Conservation (phyloP, 2,888 invertebrate genomes). For the Stenolophus ochropezus region DNA sequence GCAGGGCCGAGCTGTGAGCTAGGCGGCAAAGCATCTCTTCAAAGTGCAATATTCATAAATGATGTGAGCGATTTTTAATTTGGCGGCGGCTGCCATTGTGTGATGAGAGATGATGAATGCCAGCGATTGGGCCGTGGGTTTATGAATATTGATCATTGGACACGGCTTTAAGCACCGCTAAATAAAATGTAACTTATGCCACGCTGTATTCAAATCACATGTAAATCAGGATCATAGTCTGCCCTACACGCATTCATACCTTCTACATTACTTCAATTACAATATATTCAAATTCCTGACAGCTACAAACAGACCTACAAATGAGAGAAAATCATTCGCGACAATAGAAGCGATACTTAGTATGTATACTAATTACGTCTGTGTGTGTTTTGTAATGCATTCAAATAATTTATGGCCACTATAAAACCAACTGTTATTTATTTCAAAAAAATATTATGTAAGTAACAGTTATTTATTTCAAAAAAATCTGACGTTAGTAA, state of each 20-base stretch:
- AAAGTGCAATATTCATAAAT: constrained; percentile 44
- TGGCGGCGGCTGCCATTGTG: constrained; percentile 9
- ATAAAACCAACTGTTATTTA: no score
- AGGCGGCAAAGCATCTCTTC: background rate
- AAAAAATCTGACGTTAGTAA: no score
- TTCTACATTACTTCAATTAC: background rate
- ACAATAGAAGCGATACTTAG: background rate
- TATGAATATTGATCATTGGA: constrained; percentile 40
- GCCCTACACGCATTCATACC: background rate
- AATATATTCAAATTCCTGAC: background rate
- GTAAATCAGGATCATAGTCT: constrained; percentile 1
- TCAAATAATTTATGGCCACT: no score
- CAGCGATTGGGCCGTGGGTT: constrained; percentile 26
- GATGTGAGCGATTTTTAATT: constrained; percentile 41
- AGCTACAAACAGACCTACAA: background rate
- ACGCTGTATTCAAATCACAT: constrained; percentile 23
- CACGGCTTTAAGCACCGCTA: background rate
- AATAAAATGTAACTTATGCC: background rate
- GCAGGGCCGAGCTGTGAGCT: background rate
- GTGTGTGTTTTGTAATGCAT: background rate
- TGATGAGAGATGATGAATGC: constrained; percentile 38
- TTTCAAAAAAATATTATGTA: no score
- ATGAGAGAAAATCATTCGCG: background rate
- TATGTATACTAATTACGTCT: background rate
- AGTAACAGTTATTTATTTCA: no score